phyloP scores from a whole-genome alignment of 2,888 invertebrate genomes.

The Rhynchonema sp. region DNA sequence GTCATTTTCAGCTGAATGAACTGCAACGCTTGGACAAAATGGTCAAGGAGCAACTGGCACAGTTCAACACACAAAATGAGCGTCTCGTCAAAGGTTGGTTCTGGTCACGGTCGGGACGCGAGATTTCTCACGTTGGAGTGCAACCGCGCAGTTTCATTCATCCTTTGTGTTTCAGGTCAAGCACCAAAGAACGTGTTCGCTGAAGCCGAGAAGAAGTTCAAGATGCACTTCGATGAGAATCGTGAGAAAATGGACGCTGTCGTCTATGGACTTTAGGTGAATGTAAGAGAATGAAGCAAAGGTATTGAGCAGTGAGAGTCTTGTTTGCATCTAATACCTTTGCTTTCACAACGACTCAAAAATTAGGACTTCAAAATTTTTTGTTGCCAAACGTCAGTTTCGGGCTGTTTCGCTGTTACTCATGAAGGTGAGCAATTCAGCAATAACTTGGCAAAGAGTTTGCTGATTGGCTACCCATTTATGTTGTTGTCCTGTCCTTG shows the following conservation, averaged over 20 bases:
- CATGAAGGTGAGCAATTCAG: too few relatives aligned
- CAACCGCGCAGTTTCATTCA: background rate
- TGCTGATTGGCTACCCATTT: too few relatives aligned
- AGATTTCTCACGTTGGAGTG: background rate
- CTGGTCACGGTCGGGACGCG: background rate
- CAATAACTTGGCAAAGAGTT: too few relatives aligned
- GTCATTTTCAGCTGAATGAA: conserved; percentile 33
- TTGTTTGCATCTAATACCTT: too few relatives aligned
- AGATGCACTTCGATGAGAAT: conserved; percentile 11
- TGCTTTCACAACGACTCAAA: too few relatives aligned
- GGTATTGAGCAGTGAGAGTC: too few relatives aligned
- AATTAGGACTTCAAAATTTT: too few relatives aligned
- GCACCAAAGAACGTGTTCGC: conserved; percentile 10
- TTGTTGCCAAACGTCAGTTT: too few relatives aligned
- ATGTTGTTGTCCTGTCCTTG: too few relatives aligned
- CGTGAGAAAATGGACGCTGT: conserved; percentile 12
- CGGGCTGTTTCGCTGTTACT: too few relatives aligned
- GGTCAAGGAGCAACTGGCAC: conserved; percentile 27
- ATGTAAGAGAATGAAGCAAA: too few relatives aligned
- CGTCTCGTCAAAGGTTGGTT: conserved; percentile 37
- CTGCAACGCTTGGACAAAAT: conserved; percentile 40
- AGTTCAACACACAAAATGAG: conserved; percentile 41
- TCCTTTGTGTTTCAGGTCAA: conserved; percentile 8
- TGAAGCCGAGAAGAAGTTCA: conserved; percentile 12
- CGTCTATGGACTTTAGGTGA: conserved; percentile 8